phyloP scores from a whole-genome alignment of 2,888 invertebrate species.

The Aphodius sticticus region DNA sequence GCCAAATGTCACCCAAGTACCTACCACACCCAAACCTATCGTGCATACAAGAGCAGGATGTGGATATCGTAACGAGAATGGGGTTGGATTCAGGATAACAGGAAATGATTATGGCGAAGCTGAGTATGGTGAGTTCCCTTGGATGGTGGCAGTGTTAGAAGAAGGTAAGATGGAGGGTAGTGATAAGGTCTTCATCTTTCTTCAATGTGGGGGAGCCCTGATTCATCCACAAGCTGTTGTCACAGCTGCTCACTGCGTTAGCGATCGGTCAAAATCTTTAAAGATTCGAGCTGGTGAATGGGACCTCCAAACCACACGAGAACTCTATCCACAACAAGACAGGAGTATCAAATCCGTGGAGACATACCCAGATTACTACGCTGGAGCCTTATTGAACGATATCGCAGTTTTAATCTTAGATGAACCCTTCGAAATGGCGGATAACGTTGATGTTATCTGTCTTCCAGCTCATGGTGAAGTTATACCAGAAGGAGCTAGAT shows the following conservation, averaged over 20 bases:
- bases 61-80: constrained; percentile 76
- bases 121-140: constrained; percentile 82
- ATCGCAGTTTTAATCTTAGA: constrained; percentile 74
- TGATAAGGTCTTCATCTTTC: constrained; percentile 62
- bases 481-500: constrained; percentile 62
- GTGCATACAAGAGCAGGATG: constrained; percentile 65
- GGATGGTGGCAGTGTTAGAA: constrained; percentile 79
- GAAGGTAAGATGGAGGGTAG: constrained; percentile 63
- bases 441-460: constrained; percentile 76
- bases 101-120: constrained; percentile 71
- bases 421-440: constrained; percentile 66
- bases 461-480: constrained; percentile 64
- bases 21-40: constrained; percentile 45
- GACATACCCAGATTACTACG: constrained; percentile 70
- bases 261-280: constrained; percentile 53
- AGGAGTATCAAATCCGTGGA: constrained; percentile 66
- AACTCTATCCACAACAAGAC: constrained; percentile 76
- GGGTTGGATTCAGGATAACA: constrained; percentile 67
- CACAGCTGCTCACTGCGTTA: constrained; percentile 83
- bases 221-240: constrained; percentile 79
- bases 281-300: constrained; percentile 79
- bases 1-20: constrained; percentile 46
- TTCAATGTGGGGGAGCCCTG: constrained; percentile 82
- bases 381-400: constrained; percentile 76
- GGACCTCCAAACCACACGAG: constrained; percentile 79